Percentiles rank a stretch among this genome's conserved stretches.
Evolutionary conservation across 2,888 invertebrate genomes (phyloP).

Genomic region (Spodoptera exigua): DNA sequence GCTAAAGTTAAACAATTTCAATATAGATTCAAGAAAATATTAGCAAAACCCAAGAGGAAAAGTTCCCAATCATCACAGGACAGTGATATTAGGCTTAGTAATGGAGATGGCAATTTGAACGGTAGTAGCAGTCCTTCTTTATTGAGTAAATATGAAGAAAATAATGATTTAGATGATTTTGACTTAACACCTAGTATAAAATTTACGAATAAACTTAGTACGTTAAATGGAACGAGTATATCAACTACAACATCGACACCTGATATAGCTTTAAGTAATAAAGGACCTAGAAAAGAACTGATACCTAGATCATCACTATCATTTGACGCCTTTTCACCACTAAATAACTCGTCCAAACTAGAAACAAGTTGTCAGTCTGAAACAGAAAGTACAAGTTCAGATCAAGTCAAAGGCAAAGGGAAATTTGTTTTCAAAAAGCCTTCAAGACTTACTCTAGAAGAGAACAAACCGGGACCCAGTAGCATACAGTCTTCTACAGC

Average conservation of each 20-base stretch:
- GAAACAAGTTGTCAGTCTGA: constrained; percentile 67
- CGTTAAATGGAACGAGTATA: constrained; percentile 22
- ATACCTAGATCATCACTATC: constrained; percentile 71
- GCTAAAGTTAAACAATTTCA: constrained; percentile 88
- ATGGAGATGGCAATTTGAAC: constrained; percentile 51
- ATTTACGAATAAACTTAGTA: constrained; percentile 31
- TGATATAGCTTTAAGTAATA: constrained; percentile 64
- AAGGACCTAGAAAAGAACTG: constrained; percentile 65
- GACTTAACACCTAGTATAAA: constrained; percentile 66
- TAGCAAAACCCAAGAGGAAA: constrained; percentile 76
- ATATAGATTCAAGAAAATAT: constrained; percentile 86
- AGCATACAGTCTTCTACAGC: constrained; percentile 77
- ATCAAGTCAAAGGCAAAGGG: constrained; percentile 73
- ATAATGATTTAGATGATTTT: constrained; percentile 70
- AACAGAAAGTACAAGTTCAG: constrained; percentile 58
- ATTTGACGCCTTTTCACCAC: constrained; percentile 72
- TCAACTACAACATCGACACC: constrained; percentile 71
- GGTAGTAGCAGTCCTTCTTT: constrained; percentile 61
- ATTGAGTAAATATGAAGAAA: constrained; percentile 51
- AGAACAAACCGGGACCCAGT: constrained; percentile 63
- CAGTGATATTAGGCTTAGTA: constrained; percentile 40
- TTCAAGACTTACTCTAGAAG: constrained; percentile 69
- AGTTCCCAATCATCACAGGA: constrained; percentile 50
- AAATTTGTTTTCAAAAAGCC: constrained; percentile 85
- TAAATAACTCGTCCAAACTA: constrained; percentile 60